Conservation (phyloP, 2,797 vertebrate genomes). For the Liparis tanakae region DNA sequence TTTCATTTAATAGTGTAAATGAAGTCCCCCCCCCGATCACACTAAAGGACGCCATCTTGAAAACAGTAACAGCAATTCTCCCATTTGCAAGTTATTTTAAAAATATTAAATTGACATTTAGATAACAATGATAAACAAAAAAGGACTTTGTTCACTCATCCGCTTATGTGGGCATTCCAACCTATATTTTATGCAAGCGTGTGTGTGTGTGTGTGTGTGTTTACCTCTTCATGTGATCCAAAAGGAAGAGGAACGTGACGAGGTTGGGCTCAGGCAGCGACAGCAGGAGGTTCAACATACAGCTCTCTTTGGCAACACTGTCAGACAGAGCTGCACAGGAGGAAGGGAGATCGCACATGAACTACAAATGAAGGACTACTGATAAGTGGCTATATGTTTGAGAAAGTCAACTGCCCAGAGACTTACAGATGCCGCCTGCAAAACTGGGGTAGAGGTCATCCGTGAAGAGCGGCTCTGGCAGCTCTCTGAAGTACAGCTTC, state of each 20-base stretch:
- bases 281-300: conserved; percentile 95
- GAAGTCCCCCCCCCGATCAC: background rate
- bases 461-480: conserved; percentile 96
- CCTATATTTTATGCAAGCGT: background rate
- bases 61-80: background rate
- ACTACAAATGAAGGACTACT: background rate
- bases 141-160: background rate
- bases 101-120: background rate
- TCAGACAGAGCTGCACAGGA: conserved; percentile 89
- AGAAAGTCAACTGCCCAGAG: background rate
- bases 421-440: conserved; percentile 94
- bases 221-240: conserved; percentile 98
- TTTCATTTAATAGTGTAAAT: background rate
- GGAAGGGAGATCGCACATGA: background rate
- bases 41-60: background rate
- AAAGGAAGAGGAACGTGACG: conserved; percentile 96
- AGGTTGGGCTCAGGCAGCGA: conserved; percentile 97
- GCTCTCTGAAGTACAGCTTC: conserved; percentile 96
- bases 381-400: background rate
- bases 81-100: background rate
- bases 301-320: conserved; percentile 97
- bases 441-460: conserved; percentile 98
- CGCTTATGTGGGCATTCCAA: background rate
- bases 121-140: background rate
- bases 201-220: background rate